These are phyloP conservation scores for Nasonia giraulti DNA, from an alignment of 1,140 invertebrate genomes.

Conservation along the genomic window DNA sequence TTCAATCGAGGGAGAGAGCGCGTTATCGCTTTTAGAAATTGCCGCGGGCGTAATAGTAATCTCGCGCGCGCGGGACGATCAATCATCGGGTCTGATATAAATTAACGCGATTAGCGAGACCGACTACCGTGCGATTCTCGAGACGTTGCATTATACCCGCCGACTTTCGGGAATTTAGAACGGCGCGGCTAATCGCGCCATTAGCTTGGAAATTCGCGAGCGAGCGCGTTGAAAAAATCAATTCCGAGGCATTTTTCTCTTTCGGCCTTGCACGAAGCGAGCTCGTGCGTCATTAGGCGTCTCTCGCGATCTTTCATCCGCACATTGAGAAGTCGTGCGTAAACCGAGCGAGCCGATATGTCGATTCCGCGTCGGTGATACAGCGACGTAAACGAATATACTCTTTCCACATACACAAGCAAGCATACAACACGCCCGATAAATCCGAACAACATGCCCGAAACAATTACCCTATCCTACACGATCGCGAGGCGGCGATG, in stretches of 20 bases:
- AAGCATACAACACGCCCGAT: not conserved
- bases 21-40: conserved; percentile 1
- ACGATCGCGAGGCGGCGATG: not conserved
- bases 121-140: conserved; percentile 37
- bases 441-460: not conserved
- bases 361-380: conserved; percentile 15
- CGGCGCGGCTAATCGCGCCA: no score
- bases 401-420: not conserved
- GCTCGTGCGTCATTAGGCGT: conserved; percentile 11
- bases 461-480: not conserved
- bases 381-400: not conserved
- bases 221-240: no score
- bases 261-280: no score
- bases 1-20: conserved; percentile 11
- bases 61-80: conserved; percentile 14
- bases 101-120: conserved; percentile 41
- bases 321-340: conserved; percentile 33
- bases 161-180: not conserved
- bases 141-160: no score
- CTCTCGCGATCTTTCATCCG: not conserved
- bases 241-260: no score
- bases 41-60: conserved; percentile 28
- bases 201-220: no score
- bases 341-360: not conserved
- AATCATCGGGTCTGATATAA: conserved; percentile 49